A percentile compares a stretch with the other conserved stretches of the same genome.
phyloP scores from a whole-genome alignment of 2,113 vertebrate species.

The Tragelaphus buxtoni region DNA sequence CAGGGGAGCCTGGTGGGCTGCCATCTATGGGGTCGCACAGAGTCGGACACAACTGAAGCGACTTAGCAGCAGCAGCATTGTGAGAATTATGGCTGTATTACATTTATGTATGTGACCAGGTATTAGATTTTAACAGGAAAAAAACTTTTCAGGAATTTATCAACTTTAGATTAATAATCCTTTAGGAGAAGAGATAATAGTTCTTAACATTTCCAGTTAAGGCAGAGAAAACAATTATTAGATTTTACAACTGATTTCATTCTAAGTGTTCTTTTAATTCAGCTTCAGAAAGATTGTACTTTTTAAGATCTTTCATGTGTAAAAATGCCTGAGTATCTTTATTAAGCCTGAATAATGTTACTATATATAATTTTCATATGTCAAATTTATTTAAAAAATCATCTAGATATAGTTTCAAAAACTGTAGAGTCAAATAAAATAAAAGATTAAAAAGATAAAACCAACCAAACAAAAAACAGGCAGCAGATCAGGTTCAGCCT shows the following conservation, averaged over 20 bases:
- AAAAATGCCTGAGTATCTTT: not conserved
- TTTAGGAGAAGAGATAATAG: not conserved
- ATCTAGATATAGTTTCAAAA: not conserved
- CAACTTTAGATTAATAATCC: not conserved
- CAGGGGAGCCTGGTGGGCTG: not conserved
- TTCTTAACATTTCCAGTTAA: not conserved
- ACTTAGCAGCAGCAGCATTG: not conserved
- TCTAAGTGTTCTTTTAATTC: not conserved
- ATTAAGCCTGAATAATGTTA: not conserved
- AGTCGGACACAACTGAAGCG: accelerated
- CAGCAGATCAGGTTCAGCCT: not conserved
- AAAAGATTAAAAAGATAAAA: not conserved
- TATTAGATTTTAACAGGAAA: not conserved
- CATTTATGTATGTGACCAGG: not conserved
- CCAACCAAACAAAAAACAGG: not conserved
- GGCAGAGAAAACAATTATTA: not conserved
- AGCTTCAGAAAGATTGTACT: not conserved
- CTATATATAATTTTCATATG: not conserved
- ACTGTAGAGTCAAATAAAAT: not conserved
- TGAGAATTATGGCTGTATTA: not conserved
- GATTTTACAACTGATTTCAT: not conserved
- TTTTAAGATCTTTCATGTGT: not conserved
- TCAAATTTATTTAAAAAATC: not conserved
- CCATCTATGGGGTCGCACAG: accelerated
- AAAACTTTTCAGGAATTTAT: not conserved